phyloP scores from a whole-genome alignment of 2,113 vertebrate species.

The Cyprinodon brontotheroides region DNA sequence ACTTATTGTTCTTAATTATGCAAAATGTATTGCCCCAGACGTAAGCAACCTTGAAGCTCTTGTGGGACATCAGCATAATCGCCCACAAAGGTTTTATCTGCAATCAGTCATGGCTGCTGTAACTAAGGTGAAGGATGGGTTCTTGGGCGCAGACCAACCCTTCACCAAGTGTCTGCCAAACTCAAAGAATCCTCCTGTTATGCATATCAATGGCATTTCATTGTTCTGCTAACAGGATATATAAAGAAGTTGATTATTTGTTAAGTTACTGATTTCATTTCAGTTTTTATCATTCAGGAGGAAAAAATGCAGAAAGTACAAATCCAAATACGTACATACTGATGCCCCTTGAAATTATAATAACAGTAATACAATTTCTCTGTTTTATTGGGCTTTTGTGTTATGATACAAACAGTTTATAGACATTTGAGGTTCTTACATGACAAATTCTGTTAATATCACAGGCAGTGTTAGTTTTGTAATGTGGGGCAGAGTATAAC shows the following conservation, averaged over 20 bases:
- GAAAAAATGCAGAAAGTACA: background rate
- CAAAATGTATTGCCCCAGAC: slow-evolving; percentile 50
- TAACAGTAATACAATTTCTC: too few relatives aligned
- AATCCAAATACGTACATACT: background rate
- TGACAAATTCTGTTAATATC: too few relatives aligned
- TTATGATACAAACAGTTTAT: too few relatives aligned
- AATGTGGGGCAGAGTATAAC: too few relatives aligned
- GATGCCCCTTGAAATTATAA: too few relatives aligned
- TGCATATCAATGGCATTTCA: slow-evolving; percentile 32
- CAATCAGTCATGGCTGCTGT: slow-evolving; percentile 50
- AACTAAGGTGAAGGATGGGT: slow-evolving; percentile 49
- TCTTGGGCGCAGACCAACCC: slow-evolving; percentile 31
- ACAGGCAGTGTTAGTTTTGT: too few relatives aligned
- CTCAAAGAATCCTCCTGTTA: slow-evolving; percentile 27
- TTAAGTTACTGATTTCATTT: slow-evolving; percentile 26
- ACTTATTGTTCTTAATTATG: slow-evolving; percentile 47
- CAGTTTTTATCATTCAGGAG: slow-evolving; percentile 4
- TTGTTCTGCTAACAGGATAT: slow-evolving; percentile 30
- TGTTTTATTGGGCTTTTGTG: too few relatives aligned
- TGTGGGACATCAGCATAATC: slow-evolving; percentile 24
- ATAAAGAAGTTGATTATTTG: slow-evolving; percentile 3
- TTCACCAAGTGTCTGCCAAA: slow-evolving; percentile 6
- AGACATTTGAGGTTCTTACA: too few relatives aligned
- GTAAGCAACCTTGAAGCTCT: slow-evolving; percentile 67
- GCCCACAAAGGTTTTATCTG: slow-evolving; percentile 21